phyloP scores from a whole-genome alignment of 2,113 vertebrate genomes.

The Ceyx margarethae region DNA sequence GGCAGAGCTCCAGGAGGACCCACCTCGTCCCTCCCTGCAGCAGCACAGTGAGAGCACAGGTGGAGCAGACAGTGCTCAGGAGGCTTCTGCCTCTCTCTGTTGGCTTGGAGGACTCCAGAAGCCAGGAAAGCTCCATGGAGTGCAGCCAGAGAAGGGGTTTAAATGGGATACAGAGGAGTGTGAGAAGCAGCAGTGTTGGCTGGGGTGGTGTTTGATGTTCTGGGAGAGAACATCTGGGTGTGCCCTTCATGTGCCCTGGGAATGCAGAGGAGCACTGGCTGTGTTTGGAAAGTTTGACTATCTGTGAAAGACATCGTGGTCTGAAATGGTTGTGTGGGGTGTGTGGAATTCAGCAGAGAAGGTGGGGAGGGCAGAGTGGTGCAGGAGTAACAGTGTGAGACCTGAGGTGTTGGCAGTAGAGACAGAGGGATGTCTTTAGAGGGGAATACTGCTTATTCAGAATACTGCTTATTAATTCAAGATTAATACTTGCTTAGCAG shows the following conservation, averaged over 20 bases:
- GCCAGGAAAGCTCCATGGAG: neutral
- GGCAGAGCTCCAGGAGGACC: neutral
- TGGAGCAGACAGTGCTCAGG: neutral
- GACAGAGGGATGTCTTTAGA: accelerated
- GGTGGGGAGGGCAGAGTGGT: neutral
- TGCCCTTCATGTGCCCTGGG: neutral
- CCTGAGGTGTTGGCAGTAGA: accelerated
- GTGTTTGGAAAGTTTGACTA: neutral
- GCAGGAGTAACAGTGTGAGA: neutral
- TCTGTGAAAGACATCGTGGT: neutral
- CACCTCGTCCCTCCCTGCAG: neutral
- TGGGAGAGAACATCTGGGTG: neutral
- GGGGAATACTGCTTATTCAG: neutral
- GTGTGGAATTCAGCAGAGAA: neutral
- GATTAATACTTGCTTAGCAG: too few species aligned
- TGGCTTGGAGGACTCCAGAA: neutral
- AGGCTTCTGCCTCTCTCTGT: neutral
- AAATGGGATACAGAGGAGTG: too few species aligned
- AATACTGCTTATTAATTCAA: too few species aligned
- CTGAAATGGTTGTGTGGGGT: neutral
- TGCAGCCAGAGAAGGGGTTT: neutral
- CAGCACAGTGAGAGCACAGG: neutral
- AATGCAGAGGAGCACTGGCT: neutral
- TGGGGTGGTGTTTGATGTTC: neutral
- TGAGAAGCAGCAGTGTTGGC: neutral